Conservation (phyloP, 92 coral and sea anemone species). For the Parazoanthus swiftii region DNA sequence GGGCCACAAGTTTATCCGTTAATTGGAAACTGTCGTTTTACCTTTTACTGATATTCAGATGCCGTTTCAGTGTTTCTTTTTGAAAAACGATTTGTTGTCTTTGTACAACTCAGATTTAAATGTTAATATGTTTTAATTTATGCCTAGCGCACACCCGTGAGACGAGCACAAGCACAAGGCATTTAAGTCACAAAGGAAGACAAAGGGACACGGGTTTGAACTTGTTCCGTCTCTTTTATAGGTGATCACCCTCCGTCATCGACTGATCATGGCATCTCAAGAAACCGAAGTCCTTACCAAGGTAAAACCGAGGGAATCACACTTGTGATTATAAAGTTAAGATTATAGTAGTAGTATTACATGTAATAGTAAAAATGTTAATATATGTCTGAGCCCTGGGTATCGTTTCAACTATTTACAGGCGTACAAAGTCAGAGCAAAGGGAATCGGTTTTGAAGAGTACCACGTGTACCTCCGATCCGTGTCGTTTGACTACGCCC, state of each 20-base stretch:
- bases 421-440: conserved; percentile 80
- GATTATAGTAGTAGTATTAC: too few species aligned
- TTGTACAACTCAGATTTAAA: too few species aligned
- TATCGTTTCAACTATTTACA: neutral
- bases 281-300: conserved; percentile 92
- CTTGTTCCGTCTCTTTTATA: conserved; percentile 15
- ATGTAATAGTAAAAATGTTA: too few species aligned
- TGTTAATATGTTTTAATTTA: too few species aligned
- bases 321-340: too few species aligned
- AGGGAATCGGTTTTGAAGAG: conserved; percentile 97
- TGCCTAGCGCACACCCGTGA: too few species aligned
- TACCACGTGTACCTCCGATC: conserved; percentile 92
- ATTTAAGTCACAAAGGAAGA: neutral
- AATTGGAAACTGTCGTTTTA: too few species aligned
- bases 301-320: conserved; percentile 44
- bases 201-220: neutral
- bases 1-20: too few species aligned
- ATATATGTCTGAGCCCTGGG: neutral
- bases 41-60: too few species aligned
- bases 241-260: conserved; percentile 93
- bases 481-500: conserved; percentile 97
- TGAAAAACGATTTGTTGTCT: too few species aligned
- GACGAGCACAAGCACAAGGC: too few species aligned
- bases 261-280: conserved; percentile 86
- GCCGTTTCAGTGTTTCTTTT: too few species aligned